These are phyloP conservation scores for Liparis tanakae DNA, from an alignment of 2,797 vertebrate genomes.

Conservation along the genomic window DNA sequence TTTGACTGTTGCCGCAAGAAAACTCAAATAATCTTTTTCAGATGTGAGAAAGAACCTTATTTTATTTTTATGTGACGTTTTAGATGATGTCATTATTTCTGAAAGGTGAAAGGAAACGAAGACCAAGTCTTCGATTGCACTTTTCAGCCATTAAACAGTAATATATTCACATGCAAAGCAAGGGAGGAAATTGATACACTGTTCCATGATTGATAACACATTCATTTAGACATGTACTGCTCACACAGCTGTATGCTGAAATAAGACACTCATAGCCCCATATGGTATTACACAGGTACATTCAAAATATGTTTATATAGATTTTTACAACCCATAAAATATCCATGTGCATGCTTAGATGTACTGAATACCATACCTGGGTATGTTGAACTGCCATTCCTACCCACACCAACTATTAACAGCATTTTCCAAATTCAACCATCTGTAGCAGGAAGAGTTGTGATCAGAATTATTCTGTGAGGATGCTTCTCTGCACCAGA, in stretches of 20 bases:
- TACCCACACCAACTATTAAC: too few relatives aligned
- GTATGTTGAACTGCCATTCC: background rate
- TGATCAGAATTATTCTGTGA: background rate
- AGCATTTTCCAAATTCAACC: too few relatives aligned
- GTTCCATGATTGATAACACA: background rate
- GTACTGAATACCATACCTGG: background rate
- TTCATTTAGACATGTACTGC: background rate
- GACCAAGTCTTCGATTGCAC: background rate
- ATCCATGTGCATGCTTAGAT: background rate
- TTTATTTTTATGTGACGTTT: background rate
- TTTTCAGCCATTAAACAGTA: background rate
- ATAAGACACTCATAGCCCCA: background rate
- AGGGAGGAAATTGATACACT: background rate
- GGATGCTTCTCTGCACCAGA: background rate
- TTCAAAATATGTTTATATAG: background rate
- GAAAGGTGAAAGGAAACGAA: background rate
- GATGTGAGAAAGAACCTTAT: background rate
- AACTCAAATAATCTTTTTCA: background rate
- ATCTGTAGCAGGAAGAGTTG: background rate
- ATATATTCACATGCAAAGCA: slow-evolving; percentile 1
- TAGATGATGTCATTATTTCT: slow-evolving; percentile 2
- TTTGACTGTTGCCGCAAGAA: background rate
- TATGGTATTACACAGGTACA: background rate
- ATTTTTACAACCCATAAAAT: background rate
- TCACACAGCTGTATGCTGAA: background rate